Evolutionary conservation across 2,113 vertebrate genomes (phyloP).

Genomic region (Turdus rufiventris): DNA sequence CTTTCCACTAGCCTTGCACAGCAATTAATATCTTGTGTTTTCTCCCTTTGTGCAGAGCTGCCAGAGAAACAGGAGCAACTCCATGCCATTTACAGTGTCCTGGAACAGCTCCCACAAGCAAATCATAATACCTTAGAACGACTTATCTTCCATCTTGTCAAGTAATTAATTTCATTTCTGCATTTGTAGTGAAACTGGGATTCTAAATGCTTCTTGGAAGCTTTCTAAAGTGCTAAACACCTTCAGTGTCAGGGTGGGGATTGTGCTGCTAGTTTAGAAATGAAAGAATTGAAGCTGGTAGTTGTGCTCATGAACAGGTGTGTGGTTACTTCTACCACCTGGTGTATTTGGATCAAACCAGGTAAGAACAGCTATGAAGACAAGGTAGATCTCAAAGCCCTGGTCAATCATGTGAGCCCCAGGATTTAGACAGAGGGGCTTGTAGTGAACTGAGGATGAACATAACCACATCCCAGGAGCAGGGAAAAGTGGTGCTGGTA

Average conservation of each 20-base stretch:
- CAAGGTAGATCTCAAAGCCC: neutral
- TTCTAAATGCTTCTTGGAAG: neutral
- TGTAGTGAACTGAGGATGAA: neutral
- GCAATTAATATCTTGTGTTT: neutral
- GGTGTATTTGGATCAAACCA: neutral
- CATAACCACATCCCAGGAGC: neutral
- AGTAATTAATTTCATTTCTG: conserved; percentile 68
- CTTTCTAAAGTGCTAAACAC: neutral
- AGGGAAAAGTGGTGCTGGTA: neutral
- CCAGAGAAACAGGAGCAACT: conserved; percentile 93
- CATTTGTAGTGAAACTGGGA: neutral
- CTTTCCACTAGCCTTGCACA: neutral
- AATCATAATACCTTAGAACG: conserved; percentile 89
- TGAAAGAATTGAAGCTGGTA: neutral
- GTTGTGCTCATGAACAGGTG: neutral
- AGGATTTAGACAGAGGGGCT: neutral
- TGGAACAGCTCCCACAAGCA: conserved; percentile 87
- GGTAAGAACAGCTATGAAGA: neutral
- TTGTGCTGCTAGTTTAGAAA: neutral
- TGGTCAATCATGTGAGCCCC: neutral
- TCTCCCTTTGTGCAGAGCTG: conserved; percentile 74
- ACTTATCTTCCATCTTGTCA: conserved; percentile 94
- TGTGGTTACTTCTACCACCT: neutral
- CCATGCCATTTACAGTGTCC: conserved; percentile 83
- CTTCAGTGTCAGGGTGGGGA: neutral